Percentiles rank a stretch among this genome's conserved stretches.
These are phyloP conservation scores for Erinaceus europaeus DNA, from an alignment of 2,113 vertebrate species.

Conservation along the genomic window DNA sequence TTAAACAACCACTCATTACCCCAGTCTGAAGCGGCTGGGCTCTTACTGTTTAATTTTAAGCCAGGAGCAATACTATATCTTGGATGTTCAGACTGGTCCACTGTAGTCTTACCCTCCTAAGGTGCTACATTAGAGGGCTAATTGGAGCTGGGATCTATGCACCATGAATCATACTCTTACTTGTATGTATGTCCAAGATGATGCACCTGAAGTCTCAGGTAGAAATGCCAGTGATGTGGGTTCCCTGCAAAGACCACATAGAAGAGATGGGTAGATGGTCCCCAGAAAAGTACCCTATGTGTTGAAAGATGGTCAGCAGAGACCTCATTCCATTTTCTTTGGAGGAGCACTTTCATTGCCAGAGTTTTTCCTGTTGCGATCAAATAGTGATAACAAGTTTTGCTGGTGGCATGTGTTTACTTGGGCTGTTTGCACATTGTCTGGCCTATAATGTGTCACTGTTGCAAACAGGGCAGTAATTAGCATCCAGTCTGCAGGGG, in stretches of 20 bases:
- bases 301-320: not conserved
- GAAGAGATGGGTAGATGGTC: not conserved
- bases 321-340: not conserved
- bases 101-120: not conserved
- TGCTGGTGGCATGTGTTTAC: not conserved
- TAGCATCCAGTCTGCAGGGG: not conserved
- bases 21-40: constrained; percentile 22
- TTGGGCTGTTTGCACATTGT: too few species aligned
- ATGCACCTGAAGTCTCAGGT: not conserved
- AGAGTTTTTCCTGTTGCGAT: not conserved
- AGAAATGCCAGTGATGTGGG: not conserved
- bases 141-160: too few species aligned
- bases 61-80: not conserved
- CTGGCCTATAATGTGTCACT: not conserved
- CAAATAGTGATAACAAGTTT: not conserved
- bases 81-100: not conserved
- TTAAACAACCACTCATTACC: constrained; percentile 17
- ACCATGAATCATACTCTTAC: not conserved
- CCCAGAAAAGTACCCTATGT: too few species aligned
- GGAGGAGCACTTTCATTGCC: not conserved
- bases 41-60: constrained; percentile 51
- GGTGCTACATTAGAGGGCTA: not conserved
- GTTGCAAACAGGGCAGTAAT: not conserved
- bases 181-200: not conserved
- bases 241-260: fast-evolving